Conservation (phyloP, 2,888 invertebrate genomes). For the Eurytoma californica region DNA sequence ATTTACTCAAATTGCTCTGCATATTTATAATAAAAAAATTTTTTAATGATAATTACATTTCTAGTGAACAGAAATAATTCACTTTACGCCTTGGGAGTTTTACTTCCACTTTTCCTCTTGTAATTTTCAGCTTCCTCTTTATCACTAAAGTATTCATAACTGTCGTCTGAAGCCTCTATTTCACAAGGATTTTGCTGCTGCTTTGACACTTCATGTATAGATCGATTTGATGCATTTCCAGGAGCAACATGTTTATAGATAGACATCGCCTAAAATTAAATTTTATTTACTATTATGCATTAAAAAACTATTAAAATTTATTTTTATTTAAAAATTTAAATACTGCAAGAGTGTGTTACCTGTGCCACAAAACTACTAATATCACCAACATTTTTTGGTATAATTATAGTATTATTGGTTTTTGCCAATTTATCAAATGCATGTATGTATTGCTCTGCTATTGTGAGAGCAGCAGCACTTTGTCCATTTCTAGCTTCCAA, state of each 20-base stretch:
- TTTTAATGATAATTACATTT: constrained; percentile 37
- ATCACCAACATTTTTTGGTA: constrained; percentile 93
- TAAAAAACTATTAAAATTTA: background rate
- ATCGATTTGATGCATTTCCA: constrained; percentile 34
- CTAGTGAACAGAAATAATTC: constrained; percentile 3
- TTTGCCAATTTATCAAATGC: constrained; percentile 96
- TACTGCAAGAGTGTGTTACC: constrained; percentile 75
- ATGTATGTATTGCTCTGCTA: constrained; percentile 97
- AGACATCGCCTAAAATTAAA: constrained; percentile 71
- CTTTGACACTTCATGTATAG: constrained; percentile 28
- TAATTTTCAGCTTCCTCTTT: constrained; percentile 71
- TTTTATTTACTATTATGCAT: background rate
- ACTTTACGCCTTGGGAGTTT: constrained; percentile 55
- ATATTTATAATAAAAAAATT: constrained; percentile 32
- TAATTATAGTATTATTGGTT: constrained; percentile 93
- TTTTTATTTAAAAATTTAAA: constrained; percentile 2
- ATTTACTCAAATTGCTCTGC: constrained; percentile 12
- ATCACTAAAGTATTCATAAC: constrained; percentile 73
- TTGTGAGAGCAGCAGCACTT: constrained; percentile 92
- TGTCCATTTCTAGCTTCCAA: constrained; percentile 83
- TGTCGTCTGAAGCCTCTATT: constrained; percentile 62
- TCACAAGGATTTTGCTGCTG: constrained; percentile 45
- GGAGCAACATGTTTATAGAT: constrained; percentile 74
- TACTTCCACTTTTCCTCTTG: constrained; percentile 51
- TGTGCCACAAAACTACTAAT: constrained; percentile 87